These are phyloP conservation scores for Cyanoramphus novaezelandiae DNA, from an alignment of 2,113 vertebrate species.

Conservation along the genomic window DNA sequence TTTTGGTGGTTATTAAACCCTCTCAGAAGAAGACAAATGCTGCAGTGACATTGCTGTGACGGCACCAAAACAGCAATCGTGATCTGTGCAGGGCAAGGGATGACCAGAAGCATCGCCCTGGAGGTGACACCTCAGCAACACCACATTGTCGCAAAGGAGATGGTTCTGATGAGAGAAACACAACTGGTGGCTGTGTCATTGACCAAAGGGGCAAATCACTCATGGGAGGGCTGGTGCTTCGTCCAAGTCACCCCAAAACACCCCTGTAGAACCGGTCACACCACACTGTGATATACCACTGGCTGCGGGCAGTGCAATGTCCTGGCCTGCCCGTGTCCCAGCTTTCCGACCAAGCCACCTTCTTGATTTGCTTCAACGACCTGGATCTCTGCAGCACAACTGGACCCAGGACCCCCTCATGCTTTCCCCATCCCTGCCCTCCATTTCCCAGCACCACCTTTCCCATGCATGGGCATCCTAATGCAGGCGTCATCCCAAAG, in stretches of 20 bases:
- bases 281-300: fast-evolving
- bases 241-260: neutral
- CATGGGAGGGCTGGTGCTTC: neutral
- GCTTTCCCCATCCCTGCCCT: neutral
- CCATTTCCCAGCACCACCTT: neutral
- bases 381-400: neutral
- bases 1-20: neutral
- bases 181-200: neutral
- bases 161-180: neutral
- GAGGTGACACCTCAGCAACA: neutral
- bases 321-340: neutral
- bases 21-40: neutral
- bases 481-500: neutral
- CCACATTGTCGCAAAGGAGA: neutral
- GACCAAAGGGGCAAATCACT: neutral
- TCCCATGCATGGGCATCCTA: neutral
- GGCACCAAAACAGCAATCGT: fast-evolving
- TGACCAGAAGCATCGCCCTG: neutral
- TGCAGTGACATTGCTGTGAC: neutral
- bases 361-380: neutral
- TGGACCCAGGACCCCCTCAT: fast-evolving
- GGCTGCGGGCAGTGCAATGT: neutral
- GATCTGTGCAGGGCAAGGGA: fast-evolving
- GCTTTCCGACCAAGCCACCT: neutral
- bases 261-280: fast-evolving